Evolutionary conservation across 2,797 vertebrate genomes (phyloP).

Genomic region (Darevskia mixta): DNA sequence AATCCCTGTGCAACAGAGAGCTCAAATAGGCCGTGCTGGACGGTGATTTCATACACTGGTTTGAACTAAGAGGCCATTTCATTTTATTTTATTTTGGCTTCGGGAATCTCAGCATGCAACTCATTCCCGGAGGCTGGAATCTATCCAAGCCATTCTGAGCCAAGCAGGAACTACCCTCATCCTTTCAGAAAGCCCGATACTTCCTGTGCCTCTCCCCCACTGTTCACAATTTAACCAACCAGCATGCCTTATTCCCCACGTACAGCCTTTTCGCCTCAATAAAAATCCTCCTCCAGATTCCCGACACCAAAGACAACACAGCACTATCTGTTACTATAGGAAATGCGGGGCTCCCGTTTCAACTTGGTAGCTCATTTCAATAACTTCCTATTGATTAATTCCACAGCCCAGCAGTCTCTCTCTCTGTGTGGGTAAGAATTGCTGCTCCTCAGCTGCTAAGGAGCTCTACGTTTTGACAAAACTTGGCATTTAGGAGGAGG

Average conservation of each 20-base stretch:
- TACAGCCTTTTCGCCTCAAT: not conserved
- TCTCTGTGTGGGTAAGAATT: not conserved
- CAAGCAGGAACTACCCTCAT: slow-evolving; percentile 1
- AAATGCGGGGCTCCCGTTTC: slow-evolving; percentile 49
- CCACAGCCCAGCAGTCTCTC: not conserved
- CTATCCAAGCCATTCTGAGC: not conserved
- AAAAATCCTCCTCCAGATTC: slow-evolving; percentile 31
- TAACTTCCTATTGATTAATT: slow-evolving; percentile 63
- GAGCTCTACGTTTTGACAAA: not conserved
- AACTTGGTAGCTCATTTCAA: slow-evolving; percentile 58
- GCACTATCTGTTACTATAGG: slow-evolving; percentile 40
- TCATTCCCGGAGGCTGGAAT: not conserved
- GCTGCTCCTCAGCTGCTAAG: not conserved
- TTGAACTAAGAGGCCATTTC: not conserved
- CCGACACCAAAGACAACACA: not conserved
- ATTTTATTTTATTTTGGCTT: not conserved
- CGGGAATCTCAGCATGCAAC: not conserved
- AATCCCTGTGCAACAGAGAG: too few relatives aligned
- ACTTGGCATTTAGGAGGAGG: not conserved
- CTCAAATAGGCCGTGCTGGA: not conserved
- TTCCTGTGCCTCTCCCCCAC: slow-evolving; percentile 19
- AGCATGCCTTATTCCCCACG: not conserved
- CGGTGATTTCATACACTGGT: not conserved
- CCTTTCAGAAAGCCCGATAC: not conserved
- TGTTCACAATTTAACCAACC: not conserved